These are phyloP conservation scores for Eretmochelys imbricata DNA, from an alignment of 2,113 vertebrate genomes.

Conservation along the genomic window DNA sequence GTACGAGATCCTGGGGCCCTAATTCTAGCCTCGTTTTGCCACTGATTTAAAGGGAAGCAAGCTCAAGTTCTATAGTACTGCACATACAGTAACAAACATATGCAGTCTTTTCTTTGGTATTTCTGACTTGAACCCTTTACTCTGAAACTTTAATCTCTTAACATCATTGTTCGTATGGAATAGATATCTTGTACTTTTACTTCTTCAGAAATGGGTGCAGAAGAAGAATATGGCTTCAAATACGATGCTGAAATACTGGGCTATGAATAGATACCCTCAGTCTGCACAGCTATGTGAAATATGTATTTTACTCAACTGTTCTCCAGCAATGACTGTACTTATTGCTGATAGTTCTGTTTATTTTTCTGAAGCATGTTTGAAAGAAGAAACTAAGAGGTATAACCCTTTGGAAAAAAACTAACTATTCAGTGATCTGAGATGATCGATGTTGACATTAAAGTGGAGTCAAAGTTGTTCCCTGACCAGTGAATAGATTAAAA, in stretches of 20 bases:
- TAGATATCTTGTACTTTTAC: background rate
- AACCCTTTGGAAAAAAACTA: background rate
- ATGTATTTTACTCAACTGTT: background rate
- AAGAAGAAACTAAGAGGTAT: background rate
- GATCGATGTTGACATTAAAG: background rate
- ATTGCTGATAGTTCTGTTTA: background rate
- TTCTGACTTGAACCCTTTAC: background rate
- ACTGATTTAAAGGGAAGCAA: no score
- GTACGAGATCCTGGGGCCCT: background rate
- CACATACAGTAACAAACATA: background rate
- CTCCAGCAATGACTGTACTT: background rate
- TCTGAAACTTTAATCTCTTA: background rate
- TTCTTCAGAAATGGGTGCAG: background rate
- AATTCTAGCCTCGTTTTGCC: background rate
- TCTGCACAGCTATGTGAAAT: background rate
- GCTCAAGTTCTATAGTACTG: no score
- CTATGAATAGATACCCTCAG: background rate
- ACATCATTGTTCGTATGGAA: rapidly evolving
- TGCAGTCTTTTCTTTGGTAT: background rate
- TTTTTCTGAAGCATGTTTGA: background rate
- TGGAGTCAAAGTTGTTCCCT: background rate
- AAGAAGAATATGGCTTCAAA: background rate
- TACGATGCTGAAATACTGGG: background rate
- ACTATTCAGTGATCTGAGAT: background rate
- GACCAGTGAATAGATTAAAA: background rate